Evolutionary conservation across 2,113 vertebrate species (phyloP).

Genomic region (Oryzias melastigma): DNA sequence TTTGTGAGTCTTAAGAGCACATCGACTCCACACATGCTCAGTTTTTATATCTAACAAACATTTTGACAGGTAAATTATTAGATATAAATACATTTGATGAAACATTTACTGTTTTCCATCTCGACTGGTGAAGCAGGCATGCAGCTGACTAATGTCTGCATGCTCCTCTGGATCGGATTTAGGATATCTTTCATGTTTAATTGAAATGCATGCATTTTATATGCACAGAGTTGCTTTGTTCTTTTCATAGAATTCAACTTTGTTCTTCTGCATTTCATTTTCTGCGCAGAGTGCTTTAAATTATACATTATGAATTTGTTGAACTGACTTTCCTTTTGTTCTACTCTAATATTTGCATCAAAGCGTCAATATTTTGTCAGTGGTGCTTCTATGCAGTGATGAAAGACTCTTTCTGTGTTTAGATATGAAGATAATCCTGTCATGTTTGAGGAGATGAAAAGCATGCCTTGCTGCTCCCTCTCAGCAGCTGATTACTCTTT

Average conservation of each 20-base stretch:
- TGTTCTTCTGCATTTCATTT: conserved; percentile 22
- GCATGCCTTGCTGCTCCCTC: background rate
- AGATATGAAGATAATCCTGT: conserved; percentile 14
- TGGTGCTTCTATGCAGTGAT: conserved; percentile 28
- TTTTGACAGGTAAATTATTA: background rate
- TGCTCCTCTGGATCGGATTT: conserved; percentile 25
- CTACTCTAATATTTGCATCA: conserved; percentile 16
- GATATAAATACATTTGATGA: background rate
- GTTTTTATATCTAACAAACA: background rate
- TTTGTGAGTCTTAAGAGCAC: too few species aligned
- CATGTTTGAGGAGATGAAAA: conserved; percentile 16
- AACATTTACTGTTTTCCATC: conserved; percentile 12
- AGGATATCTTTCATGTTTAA: conserved; percentile 39
- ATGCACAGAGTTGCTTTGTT: conserved; percentile 30
- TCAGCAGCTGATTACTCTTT: conserved; percentile 36
- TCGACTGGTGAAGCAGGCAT: conserved; percentile 30
- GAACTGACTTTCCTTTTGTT: conserved; percentile 10
- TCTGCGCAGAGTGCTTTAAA: conserved; percentile 25
- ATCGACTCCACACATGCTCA: background rate
- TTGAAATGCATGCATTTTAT: conserved; percentile 67
- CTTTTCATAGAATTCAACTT: conserved; percentile 19
- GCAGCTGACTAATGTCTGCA: conserved; percentile 54
- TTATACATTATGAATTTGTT: conserved; percentile 34
- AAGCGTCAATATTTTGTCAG: conserved; percentile 21
- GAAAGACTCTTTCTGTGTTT: conserved; percentile 16